Evolutionary conservation across 2,797 vertebrate genomes (phyloP).

Genomic region (Synanceia verrucosa): DNA sequence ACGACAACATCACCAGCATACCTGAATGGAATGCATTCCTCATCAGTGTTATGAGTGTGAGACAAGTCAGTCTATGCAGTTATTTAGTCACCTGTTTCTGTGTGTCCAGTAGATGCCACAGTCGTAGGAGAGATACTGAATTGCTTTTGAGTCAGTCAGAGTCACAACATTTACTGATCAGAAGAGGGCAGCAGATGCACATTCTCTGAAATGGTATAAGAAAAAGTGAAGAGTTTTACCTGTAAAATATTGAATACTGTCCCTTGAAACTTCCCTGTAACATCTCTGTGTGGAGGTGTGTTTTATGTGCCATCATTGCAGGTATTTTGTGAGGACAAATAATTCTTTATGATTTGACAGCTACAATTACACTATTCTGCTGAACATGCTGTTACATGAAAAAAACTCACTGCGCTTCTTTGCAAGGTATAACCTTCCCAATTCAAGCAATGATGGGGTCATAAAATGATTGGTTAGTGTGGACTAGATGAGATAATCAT

Average conservation of each 20-base stretch:
- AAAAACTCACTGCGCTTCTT: background rate
- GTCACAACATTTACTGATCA: slow-evolving; percentile 13
- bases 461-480: background rate
- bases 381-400: no score
- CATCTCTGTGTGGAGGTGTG: background rate
- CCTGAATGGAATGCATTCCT: background rate
- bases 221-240: background rate
- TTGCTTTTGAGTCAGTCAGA: background rate
- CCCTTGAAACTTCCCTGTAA: no score
- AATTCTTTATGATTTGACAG: no score
- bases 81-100: background rate
- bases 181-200: slow-evolving; percentile 61
- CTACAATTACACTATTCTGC: no score
- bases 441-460: background rate
- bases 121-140: slow-evolving; percentile 66
- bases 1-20: background rate
- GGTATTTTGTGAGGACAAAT: background rate
- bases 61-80: background rate
- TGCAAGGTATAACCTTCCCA: background rate
- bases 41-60: background rate
- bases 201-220: background rate
- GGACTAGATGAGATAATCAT: background rate
- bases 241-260: background rate
- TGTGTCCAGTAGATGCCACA: slow-evolving; percentile 87
- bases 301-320: background rate